Base-by-base conservation (phyloP, 1,140 invertebrate species). In the Paracyclopina nana region DNA sequence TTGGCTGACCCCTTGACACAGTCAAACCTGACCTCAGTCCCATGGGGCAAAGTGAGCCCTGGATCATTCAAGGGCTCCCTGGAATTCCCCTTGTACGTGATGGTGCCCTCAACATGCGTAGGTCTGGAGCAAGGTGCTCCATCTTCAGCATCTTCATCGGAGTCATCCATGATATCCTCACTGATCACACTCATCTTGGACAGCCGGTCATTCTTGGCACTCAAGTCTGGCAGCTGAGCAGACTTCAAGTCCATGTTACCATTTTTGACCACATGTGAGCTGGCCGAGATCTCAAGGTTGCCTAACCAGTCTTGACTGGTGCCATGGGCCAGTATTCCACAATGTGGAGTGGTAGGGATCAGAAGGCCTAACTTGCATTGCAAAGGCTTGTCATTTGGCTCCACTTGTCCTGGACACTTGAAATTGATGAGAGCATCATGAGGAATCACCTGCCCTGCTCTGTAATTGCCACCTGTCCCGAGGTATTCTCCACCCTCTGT, bases 351-450 rank as follows among this genome's bases (percentile, higher is more conserved):
- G n/a, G n/a, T n/a, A 16, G 16, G 45, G 4, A 29, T 28, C 9
- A 48, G 25, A 28, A 28, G 14, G 16, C 45, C 45, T 2, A 26
- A 20, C 2, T 28, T 20, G 14, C 45, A 48, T 28, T 48, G 16
- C 11, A 27, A 14, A 16, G 20, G 4, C 6, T 48, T 16, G 16
- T 12, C 14, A n/a, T 28, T 14, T 28, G 27, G 27, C 28, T 48
- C 30, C 14, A 25, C 27, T 22, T 14, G 12, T 11, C 28, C 45
- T 18, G 40, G 40, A 28, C 45, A 48, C 14, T 48, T 22, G 30
- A 48, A 48, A 16, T 48, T 28, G n/a, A 48, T 48, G n/a, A 25
- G 30, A 22, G 45, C 22, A 28, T 31, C 30, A 29, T 48, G 45
- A 30, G 45, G 45, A 30, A 48, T 48, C 12, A 25, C 16, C 30